Percentiles rank a stretch among this genome's conserved stretches.
Conservation (phyloP, 2,113 vertebrate genomes). For the Paradoxurus hermaphroditus region DNA sequence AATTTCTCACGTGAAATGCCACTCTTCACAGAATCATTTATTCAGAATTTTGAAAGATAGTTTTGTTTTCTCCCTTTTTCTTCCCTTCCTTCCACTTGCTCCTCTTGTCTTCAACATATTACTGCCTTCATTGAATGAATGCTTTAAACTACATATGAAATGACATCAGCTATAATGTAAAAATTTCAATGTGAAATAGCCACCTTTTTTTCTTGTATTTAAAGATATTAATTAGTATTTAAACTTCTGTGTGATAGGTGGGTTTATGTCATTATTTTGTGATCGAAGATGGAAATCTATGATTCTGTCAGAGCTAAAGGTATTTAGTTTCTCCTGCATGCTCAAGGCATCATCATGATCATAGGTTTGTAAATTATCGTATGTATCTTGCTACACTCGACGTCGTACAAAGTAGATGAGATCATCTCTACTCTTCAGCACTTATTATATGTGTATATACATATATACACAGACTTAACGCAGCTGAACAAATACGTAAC, state of each 20-base stretch:
- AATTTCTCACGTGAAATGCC: neutral
- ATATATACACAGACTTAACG: neutral
- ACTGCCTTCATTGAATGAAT: slow-evolving; percentile 59
- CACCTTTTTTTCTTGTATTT: slow-evolving; percentile 58
- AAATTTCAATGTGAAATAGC: slow-evolving; percentile 60
- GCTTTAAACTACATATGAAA: slow-evolving; percentile 45
- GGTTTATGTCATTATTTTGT: slow-evolving; percentile 72
- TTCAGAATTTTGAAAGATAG: neutral
- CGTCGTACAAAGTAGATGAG: neutral
- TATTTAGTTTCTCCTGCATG: slow-evolving; percentile 36
- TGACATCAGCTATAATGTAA: neutral
- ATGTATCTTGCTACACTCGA: neutral
- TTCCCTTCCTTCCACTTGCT: neutral
- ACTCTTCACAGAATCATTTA: neutral
- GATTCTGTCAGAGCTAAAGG: slow-evolving; percentile 59
- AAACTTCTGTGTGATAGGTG: slow-evolving; percentile 64
- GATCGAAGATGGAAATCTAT: slow-evolving; percentile 77
- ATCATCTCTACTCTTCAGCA: neutral
- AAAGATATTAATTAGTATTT: slow-evolving; percentile 57
- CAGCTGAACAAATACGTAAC: neutral
- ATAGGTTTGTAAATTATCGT: neutral
- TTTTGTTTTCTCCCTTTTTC: slow-evolving; percentile 4
- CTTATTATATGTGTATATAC: neutral
- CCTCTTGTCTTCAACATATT: neutral
- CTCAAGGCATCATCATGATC: neutral